Conservation (phyloP, 2,888 invertebrate species). For the Suillia variegata region DNA sequence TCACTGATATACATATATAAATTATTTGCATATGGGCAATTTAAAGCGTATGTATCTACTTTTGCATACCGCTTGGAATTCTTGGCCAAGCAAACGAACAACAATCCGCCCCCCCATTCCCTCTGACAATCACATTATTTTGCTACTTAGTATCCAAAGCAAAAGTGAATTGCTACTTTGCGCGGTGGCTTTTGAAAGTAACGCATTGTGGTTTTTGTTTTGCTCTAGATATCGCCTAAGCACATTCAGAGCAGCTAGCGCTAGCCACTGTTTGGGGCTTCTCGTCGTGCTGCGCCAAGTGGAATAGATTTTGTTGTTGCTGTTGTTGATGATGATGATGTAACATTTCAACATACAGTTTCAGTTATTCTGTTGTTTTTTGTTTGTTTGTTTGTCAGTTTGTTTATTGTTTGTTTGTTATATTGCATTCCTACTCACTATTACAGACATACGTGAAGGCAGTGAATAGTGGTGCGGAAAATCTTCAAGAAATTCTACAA, state of each 20-base stretch:
- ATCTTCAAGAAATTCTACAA: slow-evolving; percentile 74
- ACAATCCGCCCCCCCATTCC: too few relatives aligned
- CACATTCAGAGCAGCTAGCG: slow-evolving; percentile 31
- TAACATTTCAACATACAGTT: slow-evolving; percentile 27
- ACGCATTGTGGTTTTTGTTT: slow-evolving; percentile 41
- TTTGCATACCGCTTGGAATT: background rate
- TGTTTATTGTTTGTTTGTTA: too few relatives aligned
- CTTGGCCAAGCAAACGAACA: background rate
- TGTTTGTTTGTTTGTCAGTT: too few relatives aligned
- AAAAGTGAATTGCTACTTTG: slow-evolving; percentile 28
- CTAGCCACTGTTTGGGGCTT: background rate
- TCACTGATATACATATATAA: too few relatives aligned
- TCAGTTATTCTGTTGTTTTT: background rate
- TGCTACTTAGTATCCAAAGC: too few relatives aligned
- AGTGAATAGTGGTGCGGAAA: slow-evolving; percentile 68
- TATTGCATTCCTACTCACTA: background rate
- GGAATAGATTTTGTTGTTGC: too few relatives aligned
- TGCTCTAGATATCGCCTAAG: slow-evolving; percentile 53
- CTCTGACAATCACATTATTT: too few relatives aligned
- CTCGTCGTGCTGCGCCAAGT: background rate
- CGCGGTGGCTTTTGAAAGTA: slow-evolving; percentile 26
- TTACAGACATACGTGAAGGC: slow-evolving; percentile 76
- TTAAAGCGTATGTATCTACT: background rate
- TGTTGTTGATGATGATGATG: too few relatives aligned
- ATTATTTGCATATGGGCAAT: too few relatives aligned